These are phyloP conservation scores for Choristoneura rosaceana DNA, from an alignment of 2,888 invertebrate species.

Conservation along the genomic window DNA sequence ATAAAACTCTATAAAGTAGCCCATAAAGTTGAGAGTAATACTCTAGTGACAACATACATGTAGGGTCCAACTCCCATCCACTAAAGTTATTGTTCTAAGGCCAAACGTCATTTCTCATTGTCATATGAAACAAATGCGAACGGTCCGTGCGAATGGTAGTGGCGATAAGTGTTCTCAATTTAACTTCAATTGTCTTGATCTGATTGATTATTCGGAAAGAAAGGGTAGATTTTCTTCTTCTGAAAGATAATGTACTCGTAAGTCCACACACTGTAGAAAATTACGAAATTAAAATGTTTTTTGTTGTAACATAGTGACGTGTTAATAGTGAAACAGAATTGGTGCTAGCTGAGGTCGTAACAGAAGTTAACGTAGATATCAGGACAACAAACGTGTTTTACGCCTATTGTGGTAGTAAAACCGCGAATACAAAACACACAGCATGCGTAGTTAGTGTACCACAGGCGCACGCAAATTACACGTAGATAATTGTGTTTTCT, in stretches of 20 bases:
- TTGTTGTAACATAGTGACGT: background rate
- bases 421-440: constrained; percentile 1
- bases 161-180: constrained; percentile 70
- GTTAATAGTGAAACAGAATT: background rate
- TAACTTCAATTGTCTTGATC: constrained; percentile 57
- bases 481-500: constrained; percentile 26
- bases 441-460: constrained; percentile 13
- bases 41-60: constrained; percentile 22
- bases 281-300: background rate
- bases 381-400: constrained; percentile 20
- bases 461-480: constrained; percentile 23
- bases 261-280: background rate
- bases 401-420: constrained; percentile 35
- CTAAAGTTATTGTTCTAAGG: constrained; percentile 80
- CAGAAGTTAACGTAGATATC: constrained; percentile 20
- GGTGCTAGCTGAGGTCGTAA: constrained; percentile 24
- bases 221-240: constrained; percentile 15
- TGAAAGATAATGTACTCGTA: background rate
- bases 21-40: constrained; percentile 33
- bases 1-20: constrained; percentile 27
- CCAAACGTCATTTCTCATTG: constrained; percentile 78
- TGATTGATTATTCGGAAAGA: constrained; percentile 33
- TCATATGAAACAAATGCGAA: constrained; percentile 72
- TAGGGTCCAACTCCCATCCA: constrained; percentile 21
- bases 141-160: constrained; percentile 53